These are phyloP conservation scores for Adoxophyes honmai DNA, from an alignment of 1,140 invertebrate genomes.

Conservation along the genomic window DNA sequence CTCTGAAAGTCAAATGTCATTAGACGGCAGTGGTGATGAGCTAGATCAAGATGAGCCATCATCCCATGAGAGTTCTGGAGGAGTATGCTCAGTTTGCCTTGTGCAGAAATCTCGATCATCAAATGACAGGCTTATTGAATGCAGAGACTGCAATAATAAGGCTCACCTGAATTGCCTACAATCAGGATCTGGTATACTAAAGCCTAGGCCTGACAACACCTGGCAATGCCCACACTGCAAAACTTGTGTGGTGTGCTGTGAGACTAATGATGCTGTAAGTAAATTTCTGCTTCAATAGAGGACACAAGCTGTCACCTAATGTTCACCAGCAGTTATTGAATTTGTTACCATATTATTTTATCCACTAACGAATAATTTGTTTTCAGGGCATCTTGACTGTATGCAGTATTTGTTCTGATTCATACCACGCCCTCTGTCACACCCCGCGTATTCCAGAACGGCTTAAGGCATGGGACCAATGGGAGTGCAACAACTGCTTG, in stretches of 20 bases:
- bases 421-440: slow-evolving; percentile 88
- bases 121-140: slow-evolving; percentile 84
- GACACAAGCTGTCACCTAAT: too few relatives aligned
- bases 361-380: slow-evolving; percentile 25
- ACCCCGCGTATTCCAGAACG: slow-evolving; percentile 79
- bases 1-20: slow-evolving; percentile 66
- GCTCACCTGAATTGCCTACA: slow-evolving; percentile 83
- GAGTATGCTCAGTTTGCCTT: slow-evolving; percentile 79
- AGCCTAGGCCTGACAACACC: slow-evolving; percentile 81
- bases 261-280: slow-evolving; percentile 84
- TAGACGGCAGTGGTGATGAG: slow-evolving; percentile 71
- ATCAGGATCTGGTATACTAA: slow-evolving; percentile 80
- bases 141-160: slow-evolving; percentile 88
- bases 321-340: too few relatives aligned
- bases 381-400: slow-evolving; percentile 84
- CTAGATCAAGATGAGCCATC: slow-evolving; percentile 53
- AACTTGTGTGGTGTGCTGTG: slow-evolving; percentile 83
- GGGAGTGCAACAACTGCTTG: slow-evolving; percentile 79
- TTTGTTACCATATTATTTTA: slow-evolving; percentile 5
- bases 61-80: slow-evolving; percentile 61
- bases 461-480: slow-evolving; percentile 76
- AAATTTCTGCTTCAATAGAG: slow-evolving; percentile 27
- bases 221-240: slow-evolving; percentile 87
- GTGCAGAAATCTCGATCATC: slow-evolving; percentile 78
- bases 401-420: slow-evolving; percentile 89